phyloP scores from a whole-genome alignment of 1,140 invertebrate genomes.

The Copidosoma floridanum region DNA sequence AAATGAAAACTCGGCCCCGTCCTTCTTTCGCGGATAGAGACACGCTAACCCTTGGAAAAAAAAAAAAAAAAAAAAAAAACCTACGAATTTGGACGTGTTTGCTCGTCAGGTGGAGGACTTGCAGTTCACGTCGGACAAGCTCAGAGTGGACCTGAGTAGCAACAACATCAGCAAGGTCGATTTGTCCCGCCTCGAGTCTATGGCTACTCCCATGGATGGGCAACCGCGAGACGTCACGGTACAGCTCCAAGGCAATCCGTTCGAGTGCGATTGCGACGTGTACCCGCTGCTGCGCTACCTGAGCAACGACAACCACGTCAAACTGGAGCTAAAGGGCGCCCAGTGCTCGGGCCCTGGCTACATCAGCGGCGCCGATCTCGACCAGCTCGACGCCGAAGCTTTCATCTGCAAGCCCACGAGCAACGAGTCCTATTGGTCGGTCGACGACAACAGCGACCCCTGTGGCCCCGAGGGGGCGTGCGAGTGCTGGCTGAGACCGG shows the following conservation, averaged over 20 bases:
- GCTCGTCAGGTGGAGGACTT: conserved; percentile 16
- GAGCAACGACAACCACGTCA: neutral
- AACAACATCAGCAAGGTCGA: neutral
- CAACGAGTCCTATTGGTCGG: neutral
- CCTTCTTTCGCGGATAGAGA: too few species aligned
- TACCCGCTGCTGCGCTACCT: conserved; percentile 6
- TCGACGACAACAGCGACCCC: neutral
- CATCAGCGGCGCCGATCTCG: neutral
- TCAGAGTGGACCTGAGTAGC: conserved; percentile 8
- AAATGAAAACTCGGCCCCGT: too few species aligned
- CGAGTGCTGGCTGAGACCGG: conserved; percentile 20
- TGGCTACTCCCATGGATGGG: neutral
- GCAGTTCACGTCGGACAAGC: conserved; percentile 4
- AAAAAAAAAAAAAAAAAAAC: too few species aligned
- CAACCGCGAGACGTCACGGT: conserved; percentile 60
- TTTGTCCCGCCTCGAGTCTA: neutral
- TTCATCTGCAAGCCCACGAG: conserved; percentile 2
- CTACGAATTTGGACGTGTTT: too few species aligned
- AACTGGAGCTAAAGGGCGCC: neutral
- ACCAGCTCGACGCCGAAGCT: neutral
- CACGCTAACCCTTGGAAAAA: too few species aligned
- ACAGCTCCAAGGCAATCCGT: conserved; percentile 60
- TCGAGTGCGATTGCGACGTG: conserved; percentile 11
- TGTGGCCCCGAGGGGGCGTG: neutral
- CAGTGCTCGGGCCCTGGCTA: neutral